Conservation (phyloP, 1,140 invertebrate genomes). For the Coboldia fuscipes region DNA sequence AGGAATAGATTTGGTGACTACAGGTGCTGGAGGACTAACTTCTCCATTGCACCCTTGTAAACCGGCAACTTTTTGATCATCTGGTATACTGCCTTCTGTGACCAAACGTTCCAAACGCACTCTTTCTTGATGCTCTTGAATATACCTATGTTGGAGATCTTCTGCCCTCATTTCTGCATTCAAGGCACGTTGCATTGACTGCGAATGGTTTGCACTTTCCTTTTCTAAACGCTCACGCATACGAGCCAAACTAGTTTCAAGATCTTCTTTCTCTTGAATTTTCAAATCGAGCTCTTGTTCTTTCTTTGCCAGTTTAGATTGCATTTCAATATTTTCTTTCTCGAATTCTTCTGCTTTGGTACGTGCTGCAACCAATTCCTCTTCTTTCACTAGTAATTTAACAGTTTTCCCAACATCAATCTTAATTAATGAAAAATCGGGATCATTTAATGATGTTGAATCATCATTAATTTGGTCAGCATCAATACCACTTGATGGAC, state of each 20-base stretch:
- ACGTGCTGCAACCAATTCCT: constrained; percentile 70
- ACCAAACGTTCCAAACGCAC: constrained; percentile 65
- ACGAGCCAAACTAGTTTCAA: constrained; percentile 60
- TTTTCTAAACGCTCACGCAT: constrained; percentile 79
- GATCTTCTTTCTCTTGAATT: constrained; percentile 79
- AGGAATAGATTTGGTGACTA: constrained; percentile 31
- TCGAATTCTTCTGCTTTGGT: constrained; percentile 74
- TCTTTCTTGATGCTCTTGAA: constrained; percentile 60
- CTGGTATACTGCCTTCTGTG: constrained; percentile 70
- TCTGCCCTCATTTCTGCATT: constrained; percentile 52
- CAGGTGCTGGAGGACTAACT: constrained; percentile 32
- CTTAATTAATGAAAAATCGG: constrained; percentile 62
- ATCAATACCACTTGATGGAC: constrained; percentile 16
- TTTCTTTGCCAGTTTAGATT: constrained; percentile 68
- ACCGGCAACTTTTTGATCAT: constrained; percentile 63
- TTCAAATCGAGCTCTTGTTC: constrained; percentile 80
- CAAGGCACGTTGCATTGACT: constrained; percentile 57
- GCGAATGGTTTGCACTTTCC: constrained; percentile 67
- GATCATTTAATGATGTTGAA: constrained; percentile 31
- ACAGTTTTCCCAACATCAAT: constrained; percentile 86
- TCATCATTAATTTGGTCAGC: constrained; percentile 11
- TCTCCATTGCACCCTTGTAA: constrained; percentile 18
- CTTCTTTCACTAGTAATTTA: constrained; percentile 78
- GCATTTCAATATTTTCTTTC: constrained; percentile 71
- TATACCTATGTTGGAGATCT: constrained; percentile 52